Evolutionary conservation across 2,113 vertebrate species (phyloP), one percentile per base, ranked within the genome.

Genomic region (Amblyornis subalaris): DNA sequence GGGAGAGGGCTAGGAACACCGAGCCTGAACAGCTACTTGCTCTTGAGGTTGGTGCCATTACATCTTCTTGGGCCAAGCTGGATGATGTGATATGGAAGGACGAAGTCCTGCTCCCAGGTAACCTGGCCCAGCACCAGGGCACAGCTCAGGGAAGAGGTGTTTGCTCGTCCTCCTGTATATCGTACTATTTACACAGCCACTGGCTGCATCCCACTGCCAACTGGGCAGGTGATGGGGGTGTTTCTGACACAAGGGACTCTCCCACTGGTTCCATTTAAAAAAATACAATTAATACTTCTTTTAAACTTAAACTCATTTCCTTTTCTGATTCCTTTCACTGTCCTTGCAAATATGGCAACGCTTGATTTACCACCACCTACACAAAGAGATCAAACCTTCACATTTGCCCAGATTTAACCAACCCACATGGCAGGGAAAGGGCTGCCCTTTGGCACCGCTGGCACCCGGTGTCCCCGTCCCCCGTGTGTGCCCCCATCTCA

Each of bases 281-380:
- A 89, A 88, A 90, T 61, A 88, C 33, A 80, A 42, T 58, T 64
- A 61, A 79, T 69, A 72, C 33, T 66, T 61, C 10, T 33, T 62
- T 14, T 4, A 38, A 91, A 90, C 26, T 78, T 85, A 53, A 88
- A 83, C 26, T 77, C 11, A 35, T 92, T 90, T 72, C 40, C 72
- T 94, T 90, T 96, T 79, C 92, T 55, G 57, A 87, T 91, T 94
- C 77, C 64, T 81, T 90, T 77, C 57, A 40, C 71, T 79, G 42
- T 83, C 75, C 40, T 95, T 82, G 60, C 31, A 40, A 72, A 87
- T 14, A 69, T 2, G 1, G 71, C 4, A 13, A 75, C 0, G 0
- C 51, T 64, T 82, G 42, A 40, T 77, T 91, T 45, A 69, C 58
- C 61, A 71, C 44, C 82, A 58, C 14, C 14, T 87, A 76, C 7